Evolutionary conservation across 2,888 invertebrate genomes (phyloP).

Genomic region (Luffia ferchaultella): DNA sequence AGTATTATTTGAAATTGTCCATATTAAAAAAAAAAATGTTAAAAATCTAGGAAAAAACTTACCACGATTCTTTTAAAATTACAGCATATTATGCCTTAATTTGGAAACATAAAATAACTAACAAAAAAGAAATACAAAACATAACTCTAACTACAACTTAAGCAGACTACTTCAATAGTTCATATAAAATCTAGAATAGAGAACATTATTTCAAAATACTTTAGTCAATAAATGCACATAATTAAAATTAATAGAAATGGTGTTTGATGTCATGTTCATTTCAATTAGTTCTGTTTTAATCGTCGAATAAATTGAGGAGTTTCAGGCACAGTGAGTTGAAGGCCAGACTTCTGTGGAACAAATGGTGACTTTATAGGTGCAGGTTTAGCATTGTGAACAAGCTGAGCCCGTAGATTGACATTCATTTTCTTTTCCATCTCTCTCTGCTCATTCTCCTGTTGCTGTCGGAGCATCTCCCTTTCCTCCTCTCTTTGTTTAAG

Average conservation of each 20-base stretch:
- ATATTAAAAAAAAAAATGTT: no score
- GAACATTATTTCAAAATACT: no score
- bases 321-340: conserved; percentile 68
- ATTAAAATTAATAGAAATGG: background rate
- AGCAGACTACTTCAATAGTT: no score
- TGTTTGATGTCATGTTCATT: background rate
- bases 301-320: conserved; percentile 66
- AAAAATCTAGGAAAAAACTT: no score
- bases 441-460: conserved; percentile 37
- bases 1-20: no score
- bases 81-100: no score
- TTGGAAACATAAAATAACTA: no score
- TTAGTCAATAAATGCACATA: background rate
- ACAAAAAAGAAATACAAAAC: no score
- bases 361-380: conserved; percentile 58
- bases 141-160: no score
- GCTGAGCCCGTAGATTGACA: conserved; percentile 58
- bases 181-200: no score
- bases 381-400: conserved; percentile 71
- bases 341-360: conserved; percentile 53
- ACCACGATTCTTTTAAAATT: no score
- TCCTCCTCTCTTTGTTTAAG: conserved; percentile 63
- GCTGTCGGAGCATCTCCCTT: conserved; percentile 39
- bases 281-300: conserved; percentile 29
- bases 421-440: conserved; percentile 58